Evolutionary conservation across 2,888 invertebrate species (phyloP).

Genomic region (Dasysyrphus tricinctus): DNA sequence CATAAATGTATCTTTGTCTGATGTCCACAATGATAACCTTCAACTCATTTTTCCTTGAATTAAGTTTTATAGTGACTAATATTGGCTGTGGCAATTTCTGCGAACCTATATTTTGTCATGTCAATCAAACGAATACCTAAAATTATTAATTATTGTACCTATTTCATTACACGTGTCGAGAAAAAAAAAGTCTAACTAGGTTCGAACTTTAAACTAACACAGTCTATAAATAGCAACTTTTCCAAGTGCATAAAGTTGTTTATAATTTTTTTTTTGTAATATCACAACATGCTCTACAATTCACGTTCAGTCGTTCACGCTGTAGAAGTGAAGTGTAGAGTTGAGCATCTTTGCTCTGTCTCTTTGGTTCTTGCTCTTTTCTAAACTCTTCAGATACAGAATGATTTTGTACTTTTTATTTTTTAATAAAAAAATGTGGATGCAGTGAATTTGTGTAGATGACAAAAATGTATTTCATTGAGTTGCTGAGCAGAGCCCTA

Average conservation of each 20-base stretch:
- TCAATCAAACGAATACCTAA: neutral
- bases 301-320: constrained; percentile 8
- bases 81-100: constrained; percentile 1
- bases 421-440: constrained; percentile 3
- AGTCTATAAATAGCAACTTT: constrained; percentile 19
- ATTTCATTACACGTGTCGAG: constrained; percentile 18
- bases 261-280: constrained; percentile 10
- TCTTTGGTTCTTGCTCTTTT: constrained; percentile 9
- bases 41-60: neutral
- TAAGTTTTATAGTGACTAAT: constrained; percentile 4
- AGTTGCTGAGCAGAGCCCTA: neutral
- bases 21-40: neutral
- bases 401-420: neutral
- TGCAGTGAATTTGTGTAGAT: constrained; percentile 26
- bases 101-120: constrained; percentile 5
- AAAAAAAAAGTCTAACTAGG: neutral
- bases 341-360: neutral
- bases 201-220: neutral
- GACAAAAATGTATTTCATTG: constrained; percentile 48
- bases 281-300: constrained; percentile 25
- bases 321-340: neutral
- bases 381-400: neutral
- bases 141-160: constrained; percentile 14
- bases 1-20: too few relatives aligned
- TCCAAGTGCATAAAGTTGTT: constrained; percentile 11